Percentiles rank a stretch among this genome's conserved stretches.
phyloP scores from a whole-genome alignment of 2,797 vertebrate species.

The Lagorchestes hirsutus region DNA sequence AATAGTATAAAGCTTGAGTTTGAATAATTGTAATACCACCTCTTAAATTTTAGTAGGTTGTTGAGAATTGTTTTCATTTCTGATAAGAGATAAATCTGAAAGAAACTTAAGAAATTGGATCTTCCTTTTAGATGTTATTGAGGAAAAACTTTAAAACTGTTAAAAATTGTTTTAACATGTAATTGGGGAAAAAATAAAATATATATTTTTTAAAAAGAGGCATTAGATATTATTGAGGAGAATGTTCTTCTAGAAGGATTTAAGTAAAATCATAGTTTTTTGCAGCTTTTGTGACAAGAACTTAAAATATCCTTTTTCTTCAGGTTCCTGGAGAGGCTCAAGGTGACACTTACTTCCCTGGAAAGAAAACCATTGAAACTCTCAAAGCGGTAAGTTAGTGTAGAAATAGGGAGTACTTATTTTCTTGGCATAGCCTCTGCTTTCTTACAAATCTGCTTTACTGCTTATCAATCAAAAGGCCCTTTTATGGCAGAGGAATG shows the following conservation, averaged over 20 bases:
- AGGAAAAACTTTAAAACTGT: background rate
- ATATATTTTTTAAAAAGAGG: background rate
- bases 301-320: constrained; percentile 64
- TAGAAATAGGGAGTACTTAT: background rate
- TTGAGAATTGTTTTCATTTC: constrained; percentile 11
- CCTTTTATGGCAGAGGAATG: background rate
- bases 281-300: background rate
- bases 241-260: background rate
- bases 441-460: constrained; percentile 7
- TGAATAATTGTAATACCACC: constrained; percentile 20
- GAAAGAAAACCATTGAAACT: constrained; percentile 95
- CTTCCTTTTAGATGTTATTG: constrained; percentile 25
- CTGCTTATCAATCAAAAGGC: background rate
- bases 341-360: constrained; percentile 93
- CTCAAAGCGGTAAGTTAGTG: constrained; percentile 94
- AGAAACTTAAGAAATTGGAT: constrained; percentile 22
- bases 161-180: background rate
- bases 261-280: constrained; percentile 3
- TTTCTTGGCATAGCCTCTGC: background rate
- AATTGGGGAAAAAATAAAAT: background rate
- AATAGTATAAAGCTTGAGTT: background rate
- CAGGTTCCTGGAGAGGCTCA: constrained; percentile 95
- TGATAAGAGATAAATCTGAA: background rate
- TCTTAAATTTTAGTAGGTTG: constrained; percentile 13
- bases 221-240: constrained; percentile 3